Base-by-base conservation (phyloP, 2,888 invertebrate species). In the Drosophila flavopinicola region DNA sequence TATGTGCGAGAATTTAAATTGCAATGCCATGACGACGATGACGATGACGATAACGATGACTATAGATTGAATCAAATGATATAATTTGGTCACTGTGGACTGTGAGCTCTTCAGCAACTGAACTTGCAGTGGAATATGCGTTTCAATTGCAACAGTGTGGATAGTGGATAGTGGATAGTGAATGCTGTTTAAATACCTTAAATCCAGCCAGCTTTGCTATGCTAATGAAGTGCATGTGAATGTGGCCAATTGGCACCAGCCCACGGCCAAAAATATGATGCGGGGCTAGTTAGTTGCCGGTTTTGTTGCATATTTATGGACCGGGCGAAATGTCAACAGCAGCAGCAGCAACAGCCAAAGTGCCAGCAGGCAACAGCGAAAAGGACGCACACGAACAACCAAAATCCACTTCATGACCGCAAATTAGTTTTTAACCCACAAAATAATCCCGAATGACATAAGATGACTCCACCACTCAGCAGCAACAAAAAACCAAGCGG, bases 341-440 rank as follows among this genome's bases (percentile, higher is more conserved):
- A 75, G 68, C 60, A 41, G 24, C 17, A 42, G 32, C 25, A 51
- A 4, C 23, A 25, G 20, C 10, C 64, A 20, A 68, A 37, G 45
- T 52, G 70, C 66, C 49, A 30, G 30, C 39, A 13, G 5, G 37
- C 30, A 53, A 53, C 71, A 59, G 70, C 59, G 58, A 63, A 63
- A 63, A 42, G 56, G 57, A 56, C 53, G 65, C 66, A 53, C 51
- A 69, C 39, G 47, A 61, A 54, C 60, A 42, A 15, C 49, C 59
- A 64, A 64, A 83, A 85, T 85, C 85, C 80, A 85, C 75, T 85
- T 79, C 78, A 83, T 80, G 80, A 73, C 72, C 79, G 86, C 79
- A 85, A 85, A 87, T 85, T 85, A 85, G 87, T 86, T 87, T 82
- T 78, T 77, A 83, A 75, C 87, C 84, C 87, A 86, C 84, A 85